Base-by-base conservation (phyloP, 2,888 invertebrate genomes). In the Therioaphis trifolii region DNA sequence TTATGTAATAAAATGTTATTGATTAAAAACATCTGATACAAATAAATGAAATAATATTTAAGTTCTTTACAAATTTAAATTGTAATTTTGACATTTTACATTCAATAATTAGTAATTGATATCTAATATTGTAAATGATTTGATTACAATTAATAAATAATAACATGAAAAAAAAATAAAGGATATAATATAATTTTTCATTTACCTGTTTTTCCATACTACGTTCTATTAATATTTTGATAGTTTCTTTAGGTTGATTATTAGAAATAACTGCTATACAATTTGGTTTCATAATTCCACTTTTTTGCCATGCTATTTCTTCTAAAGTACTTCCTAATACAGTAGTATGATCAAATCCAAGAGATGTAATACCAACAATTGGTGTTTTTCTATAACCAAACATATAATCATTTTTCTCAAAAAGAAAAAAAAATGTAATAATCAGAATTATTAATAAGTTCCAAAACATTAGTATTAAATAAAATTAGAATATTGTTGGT, bases 231-330 rank as follows among this genome's bases (percentile, higher is more conserved):
- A 98, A 89, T 15, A 97, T 92, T 2, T 90, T 87, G 89, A 95
- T 90, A 0, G 94, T 95, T 7, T 89, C 89, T 0, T 89, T 87
- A 0, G 92, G 90, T 86, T 94, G 94, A 55, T 87, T 87, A 0
- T 89, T 89, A 1, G 94, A 92, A 0, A 96, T 95, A 87, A 94
- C 94, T 1, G 94, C 95, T 85, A 91, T 89, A 77, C 93, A 91
- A 27, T 90, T 90, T 0, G 89, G 89, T 89, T 99, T 99, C 90
- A 99, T 95, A 86, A 99, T 95, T 12, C 99, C 99, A 0, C 96
- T 94, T 89, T 99, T 99, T 86, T 99, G 96, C 90, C 93, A 93
- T 0, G 99, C 97, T 86, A 99, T 99, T 88, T 95, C 91, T 55
- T 93, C 91, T 18, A 99, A 87, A 0, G 95, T 95, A 84, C 92